A percentile compares a stretch with the other conserved stretches of the same genome.
Evolutionary conservation across 1,140 invertebrate genomes (phyloP).

Genomic region (Mycetomoellerius zeteki): DNA sequence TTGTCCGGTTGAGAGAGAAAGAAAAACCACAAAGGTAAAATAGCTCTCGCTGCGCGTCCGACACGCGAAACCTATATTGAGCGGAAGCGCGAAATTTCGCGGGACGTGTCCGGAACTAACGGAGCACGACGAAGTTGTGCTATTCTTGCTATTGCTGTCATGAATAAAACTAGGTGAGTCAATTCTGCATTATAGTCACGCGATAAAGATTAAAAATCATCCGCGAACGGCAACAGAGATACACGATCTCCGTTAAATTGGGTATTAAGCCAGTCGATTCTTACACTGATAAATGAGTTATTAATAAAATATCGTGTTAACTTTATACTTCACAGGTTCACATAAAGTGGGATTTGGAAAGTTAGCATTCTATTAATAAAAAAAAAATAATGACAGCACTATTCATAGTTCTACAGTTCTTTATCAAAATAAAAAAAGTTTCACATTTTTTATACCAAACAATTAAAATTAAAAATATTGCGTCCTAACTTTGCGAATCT

Average conservation of each 20-base stretch:
- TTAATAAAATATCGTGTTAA: too few relatives aligned
- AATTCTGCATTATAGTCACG: not conserved
- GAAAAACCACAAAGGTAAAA: slow-evolving; percentile 4
- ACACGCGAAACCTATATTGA: slow-evolving; percentile 34
- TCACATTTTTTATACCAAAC: too few relatives aligned
- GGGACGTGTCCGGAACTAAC: not conserved
- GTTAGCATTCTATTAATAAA: too few relatives aligned
- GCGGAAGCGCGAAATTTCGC: slow-evolving; percentile 30
- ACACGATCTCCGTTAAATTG: slow-evolving; percentile 31
- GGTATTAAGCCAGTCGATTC: slow-evolving; percentile 39
- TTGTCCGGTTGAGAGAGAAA: slow-evolving; percentile 14
- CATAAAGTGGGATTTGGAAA: too few relatives aligned
- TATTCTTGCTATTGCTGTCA: not conserved
- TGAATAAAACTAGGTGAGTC: slow-evolving; percentile 9
- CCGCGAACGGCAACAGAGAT: not conserved
- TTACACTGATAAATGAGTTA: not conserved
- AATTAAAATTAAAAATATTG: too few relatives aligned
- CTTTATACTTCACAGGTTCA: too few relatives aligned
- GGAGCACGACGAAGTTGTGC: not conserved
- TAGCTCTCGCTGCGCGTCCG: not conserved
- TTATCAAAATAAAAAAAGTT: too few relatives aligned
- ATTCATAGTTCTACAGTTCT: too few relatives aligned
- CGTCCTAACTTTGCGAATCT: too few relatives aligned
- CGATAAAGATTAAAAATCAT: not conserved
- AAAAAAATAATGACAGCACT: too few relatives aligned